phyloP scores from a whole-genome alignment of 2,797 vertebrate species.

The Botia almorhae region DNA sequence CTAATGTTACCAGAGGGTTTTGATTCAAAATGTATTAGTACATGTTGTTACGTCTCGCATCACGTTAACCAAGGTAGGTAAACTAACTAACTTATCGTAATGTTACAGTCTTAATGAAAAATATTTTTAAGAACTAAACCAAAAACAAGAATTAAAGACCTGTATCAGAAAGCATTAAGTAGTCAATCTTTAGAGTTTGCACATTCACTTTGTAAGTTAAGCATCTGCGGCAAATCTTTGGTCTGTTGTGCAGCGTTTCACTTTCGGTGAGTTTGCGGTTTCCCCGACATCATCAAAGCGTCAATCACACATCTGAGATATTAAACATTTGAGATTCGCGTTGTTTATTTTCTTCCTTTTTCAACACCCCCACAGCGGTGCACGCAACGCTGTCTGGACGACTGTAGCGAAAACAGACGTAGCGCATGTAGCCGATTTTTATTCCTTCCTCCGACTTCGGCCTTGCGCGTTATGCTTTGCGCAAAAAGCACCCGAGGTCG shows the following conservation, averaged over 20 bases:
- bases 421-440: neutral
- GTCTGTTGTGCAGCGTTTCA: neutral
- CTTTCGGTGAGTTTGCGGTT: constrained; percentile 12
- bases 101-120: neutral
- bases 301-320: neutral
- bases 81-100: too few species aligned
- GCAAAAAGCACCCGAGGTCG: neutral
- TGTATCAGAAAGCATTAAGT: neutral
- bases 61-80: too few species aligned
- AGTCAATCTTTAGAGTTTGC: neutral
- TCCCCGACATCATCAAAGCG: neutral
- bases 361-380: neutral
- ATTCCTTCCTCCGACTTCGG: neutral
- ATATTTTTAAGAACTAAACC: neutral
- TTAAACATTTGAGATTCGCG: neutral
- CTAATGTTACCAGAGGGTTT: too few species aligned
- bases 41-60: too few species aligned
- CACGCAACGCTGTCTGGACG: neutral
- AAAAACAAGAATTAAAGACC: neutral
- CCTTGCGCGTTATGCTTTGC: neutral
- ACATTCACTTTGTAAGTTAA: too few species aligned
- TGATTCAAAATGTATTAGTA: too few species aligned
- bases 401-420: neutral
- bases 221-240: too few species aligned
- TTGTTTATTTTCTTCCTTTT: neutral